These are phyloP conservation scores for Agapostemon virescens DNA, from an alignment of 2,888 invertebrate genomes.

Conservation along the genomic window DNA sequence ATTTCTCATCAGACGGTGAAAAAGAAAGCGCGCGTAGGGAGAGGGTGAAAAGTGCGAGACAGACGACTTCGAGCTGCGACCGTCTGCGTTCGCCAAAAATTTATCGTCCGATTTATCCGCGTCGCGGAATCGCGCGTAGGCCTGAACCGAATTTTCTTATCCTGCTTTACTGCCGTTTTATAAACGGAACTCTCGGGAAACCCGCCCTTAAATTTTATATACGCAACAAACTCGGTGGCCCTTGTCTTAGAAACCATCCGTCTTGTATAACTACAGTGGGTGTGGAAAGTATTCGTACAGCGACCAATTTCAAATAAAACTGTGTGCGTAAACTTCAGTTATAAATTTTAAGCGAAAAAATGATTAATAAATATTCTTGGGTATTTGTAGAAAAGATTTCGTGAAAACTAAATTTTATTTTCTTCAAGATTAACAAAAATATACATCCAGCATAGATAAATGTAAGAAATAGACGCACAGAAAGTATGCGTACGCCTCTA, in stretches of 20 bases:
- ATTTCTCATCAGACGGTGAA: constrained; percentile 74
- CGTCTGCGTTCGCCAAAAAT: constrained; percentile 28
- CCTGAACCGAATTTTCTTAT: not conserved
- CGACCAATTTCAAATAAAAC: too few species aligned
- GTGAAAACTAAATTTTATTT: too few species aligned
- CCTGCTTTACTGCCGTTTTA: not conserved
- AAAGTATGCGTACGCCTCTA: too few species aligned
- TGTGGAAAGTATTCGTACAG: too few species aligned
- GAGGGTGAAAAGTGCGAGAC: constrained; percentile 2
- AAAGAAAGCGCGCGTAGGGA: constrained; percentile 50
- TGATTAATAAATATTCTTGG: too few species aligned
- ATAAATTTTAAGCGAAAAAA: too few species aligned
- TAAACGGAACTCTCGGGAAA: not conserved
- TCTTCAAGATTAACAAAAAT: too few species aligned
- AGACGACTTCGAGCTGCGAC: not conserved
- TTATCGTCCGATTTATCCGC: constrained; percentile 40
- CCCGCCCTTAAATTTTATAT: not conserved
- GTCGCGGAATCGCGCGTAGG: constrained; percentile 1
- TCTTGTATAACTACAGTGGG: not conserved
- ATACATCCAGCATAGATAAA: too few species aligned
- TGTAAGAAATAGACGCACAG: too few species aligned
- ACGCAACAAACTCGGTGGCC: not conserved
- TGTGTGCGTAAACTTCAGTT: too few species aligned
- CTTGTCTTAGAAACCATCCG: not conserved
- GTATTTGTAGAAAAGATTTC: too few species aligned